These are phyloP conservation scores for Strix occidentalis DNA, from an alignment of 2,797 vertebrate genomes.

Conservation along the genomic window DNA sequence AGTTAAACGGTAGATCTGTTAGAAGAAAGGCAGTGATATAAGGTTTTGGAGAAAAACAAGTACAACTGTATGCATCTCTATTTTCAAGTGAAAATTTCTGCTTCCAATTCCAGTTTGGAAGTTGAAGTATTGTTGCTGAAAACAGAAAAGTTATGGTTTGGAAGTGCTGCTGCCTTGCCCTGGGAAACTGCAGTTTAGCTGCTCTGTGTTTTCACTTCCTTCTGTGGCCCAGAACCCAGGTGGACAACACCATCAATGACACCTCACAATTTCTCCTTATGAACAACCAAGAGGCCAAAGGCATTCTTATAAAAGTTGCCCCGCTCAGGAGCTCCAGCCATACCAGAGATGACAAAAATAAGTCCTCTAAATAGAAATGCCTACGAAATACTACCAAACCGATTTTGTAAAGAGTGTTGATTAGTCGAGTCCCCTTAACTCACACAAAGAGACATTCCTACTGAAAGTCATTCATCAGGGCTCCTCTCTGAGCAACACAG, in stretches of 20 bases:
- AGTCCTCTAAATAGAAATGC: not conserved
- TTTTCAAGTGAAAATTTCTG: not conserved
- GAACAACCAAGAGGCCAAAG: not conserved
- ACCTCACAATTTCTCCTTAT: not conserved
- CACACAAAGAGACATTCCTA: not conserved
- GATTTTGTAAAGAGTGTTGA: not conserved
- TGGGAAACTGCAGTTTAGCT: not conserved
- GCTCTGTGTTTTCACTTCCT: not conserved
- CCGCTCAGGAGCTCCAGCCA: not conserved
- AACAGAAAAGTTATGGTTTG: not conserved
- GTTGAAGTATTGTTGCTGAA: not conserved
- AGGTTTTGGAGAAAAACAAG: not conserved
- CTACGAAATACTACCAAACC: not conserved
- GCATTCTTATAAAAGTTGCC: not conserved
- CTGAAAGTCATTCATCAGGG: not conserved
- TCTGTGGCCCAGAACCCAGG: not conserved
- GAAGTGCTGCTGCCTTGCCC: not conserved
- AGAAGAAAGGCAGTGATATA: not conserved
- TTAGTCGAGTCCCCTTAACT: not conserved
- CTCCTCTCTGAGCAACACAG: not conserved
- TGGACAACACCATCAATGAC: not conserved
- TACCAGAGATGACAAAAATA: not conserved
- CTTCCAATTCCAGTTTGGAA: not conserved
- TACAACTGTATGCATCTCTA: rapidly evolving
- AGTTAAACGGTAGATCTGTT: not conserved